Conservation (phyloP, 2,113 vertebrate genomes). For the Apteryx mantelli region DNA sequence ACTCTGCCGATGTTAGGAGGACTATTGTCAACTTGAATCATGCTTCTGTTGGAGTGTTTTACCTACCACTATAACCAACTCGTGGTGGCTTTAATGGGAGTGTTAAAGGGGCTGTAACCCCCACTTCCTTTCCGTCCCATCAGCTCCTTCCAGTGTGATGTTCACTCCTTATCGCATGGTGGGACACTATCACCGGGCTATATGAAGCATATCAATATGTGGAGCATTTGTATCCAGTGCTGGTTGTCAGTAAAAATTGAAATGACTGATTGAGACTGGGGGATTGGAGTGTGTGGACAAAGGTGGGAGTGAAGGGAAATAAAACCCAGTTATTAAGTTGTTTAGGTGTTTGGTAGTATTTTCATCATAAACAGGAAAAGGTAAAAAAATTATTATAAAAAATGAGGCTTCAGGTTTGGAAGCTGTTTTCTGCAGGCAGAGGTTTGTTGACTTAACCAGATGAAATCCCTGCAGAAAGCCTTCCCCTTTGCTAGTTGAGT, state of each 20-base stretch:
- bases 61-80: background rate
- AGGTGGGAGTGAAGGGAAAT: background rate
- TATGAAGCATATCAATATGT: background rate
- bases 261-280: background rate
- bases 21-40: background rate
- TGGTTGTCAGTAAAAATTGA: background rate
- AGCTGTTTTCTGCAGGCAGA: background rate
- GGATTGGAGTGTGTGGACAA: background rate
- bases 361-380: background rate
- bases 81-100: background rate
- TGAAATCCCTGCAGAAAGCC: conserved; percentile 45
- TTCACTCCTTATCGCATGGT: rapidly evolving
- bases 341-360: background rate
- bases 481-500: background rate
- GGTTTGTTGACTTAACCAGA: conserved; percentile 10
- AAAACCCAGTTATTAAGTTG: background rate
- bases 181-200: rapidly evolving
- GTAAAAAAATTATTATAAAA: background rate
- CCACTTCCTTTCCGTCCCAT: background rate
- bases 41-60: background rate
- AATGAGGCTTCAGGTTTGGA: background rate
- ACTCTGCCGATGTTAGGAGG: background rate
- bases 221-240: background rate
- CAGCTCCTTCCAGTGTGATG: background rate
- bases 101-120: background rate